phyloP scores from a whole-genome alignment of 2,797 vertebrate species.

The Pseudomugil gertrudae region DNA sequence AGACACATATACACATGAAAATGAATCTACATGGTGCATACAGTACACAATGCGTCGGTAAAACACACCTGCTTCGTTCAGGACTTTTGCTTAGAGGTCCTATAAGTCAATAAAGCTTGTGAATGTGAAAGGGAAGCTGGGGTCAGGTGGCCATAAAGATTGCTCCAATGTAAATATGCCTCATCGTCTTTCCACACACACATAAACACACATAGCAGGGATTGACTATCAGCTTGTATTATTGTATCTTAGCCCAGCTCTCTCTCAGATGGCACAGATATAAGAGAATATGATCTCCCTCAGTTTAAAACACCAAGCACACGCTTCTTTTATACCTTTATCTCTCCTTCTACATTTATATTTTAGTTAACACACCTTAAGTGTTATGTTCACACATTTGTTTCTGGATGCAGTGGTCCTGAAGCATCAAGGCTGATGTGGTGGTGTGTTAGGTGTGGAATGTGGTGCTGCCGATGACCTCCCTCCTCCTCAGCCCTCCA shows the following conservation, averaged over 20 bases:
- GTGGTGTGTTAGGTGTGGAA: constrained; percentile 64
- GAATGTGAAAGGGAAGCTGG: constrained; percentile 63
- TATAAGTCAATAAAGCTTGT: constrained; percentile 66
- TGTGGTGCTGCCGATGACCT: constrained; percentile 60
- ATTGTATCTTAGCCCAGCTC: constrained; percentile 35
- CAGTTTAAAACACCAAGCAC: constrained; percentile 40
- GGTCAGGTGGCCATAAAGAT: constrained; percentile 69
- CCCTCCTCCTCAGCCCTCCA: constrained; percentile 12
- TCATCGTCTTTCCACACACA: constrained; percentile 55
- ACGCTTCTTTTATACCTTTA: constrained; percentile 17
- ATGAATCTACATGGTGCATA: not conserved
- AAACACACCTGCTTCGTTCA: constrained; percentile 32
- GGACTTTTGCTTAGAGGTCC: constrained; percentile 48
- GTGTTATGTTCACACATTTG: not conserved
- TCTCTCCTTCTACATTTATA: constrained; percentile 41
- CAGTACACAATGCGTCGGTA: constrained; percentile 5
- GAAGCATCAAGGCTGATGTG: constrained; percentile 31
- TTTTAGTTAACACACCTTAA: constrained; percentile 49
- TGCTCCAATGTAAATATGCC: constrained; percentile 56
- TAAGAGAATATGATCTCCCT: constrained; percentile 4
- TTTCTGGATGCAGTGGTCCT: constrained; percentile 14
- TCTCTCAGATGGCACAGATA: constrained; percentile 22
- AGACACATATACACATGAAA: not conserved
- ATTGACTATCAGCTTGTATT: constrained; percentile 41
- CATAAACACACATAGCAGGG: constrained; percentile 28